Conservation (phyloP, 2,113 vertebrate species). For the Tenrec ecaudatus region DNA sequence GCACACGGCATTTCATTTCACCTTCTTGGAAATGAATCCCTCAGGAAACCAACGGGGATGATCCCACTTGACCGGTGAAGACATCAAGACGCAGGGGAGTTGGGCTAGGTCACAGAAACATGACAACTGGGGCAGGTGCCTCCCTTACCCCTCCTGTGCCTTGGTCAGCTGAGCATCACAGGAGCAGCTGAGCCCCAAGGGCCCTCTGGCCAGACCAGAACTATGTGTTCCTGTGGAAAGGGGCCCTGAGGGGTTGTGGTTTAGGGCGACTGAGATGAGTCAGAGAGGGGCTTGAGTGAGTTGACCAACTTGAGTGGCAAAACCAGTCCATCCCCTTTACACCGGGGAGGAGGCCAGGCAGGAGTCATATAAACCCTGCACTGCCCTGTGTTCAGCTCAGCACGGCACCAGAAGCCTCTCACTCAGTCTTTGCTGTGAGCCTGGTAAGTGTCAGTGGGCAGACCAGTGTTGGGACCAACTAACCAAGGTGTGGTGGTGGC, state of each 20-base stretch:
- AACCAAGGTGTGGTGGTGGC: rapidly evolving
- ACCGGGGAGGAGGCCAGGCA: background rate
- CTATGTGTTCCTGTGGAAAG: conserved; percentile 14
- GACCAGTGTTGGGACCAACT: background rate
- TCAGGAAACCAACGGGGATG: background rate
- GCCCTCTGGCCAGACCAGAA: background rate
- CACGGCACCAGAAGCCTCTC: background rate
- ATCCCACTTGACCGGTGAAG: background rate
- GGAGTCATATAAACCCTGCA: conserved; percentile 66
- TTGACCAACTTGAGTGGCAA: conserved; percentile 54
- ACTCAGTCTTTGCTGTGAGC: background rate
- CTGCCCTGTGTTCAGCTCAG: background rate
- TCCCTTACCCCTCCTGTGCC: background rate
- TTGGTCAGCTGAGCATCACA: conserved; percentile 26
- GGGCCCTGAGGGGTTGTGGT: conserved; percentile 47
- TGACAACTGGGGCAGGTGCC: background rate
- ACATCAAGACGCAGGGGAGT: background rate
- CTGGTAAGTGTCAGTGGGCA: conserved; percentile 62
- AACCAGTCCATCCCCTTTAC: conserved; percentile 72
- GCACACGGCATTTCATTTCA: background rate
- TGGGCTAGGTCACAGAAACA: background rate
- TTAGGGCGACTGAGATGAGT: conserved; percentile 56
- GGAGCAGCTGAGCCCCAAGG: background rate
- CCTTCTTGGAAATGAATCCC: background rate
- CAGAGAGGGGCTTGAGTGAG: conserved; percentile 63